Evolutionary conservation across 2,888 invertebrate genomes (phyloP).

Genomic region (Ophion ellenae): DNA sequence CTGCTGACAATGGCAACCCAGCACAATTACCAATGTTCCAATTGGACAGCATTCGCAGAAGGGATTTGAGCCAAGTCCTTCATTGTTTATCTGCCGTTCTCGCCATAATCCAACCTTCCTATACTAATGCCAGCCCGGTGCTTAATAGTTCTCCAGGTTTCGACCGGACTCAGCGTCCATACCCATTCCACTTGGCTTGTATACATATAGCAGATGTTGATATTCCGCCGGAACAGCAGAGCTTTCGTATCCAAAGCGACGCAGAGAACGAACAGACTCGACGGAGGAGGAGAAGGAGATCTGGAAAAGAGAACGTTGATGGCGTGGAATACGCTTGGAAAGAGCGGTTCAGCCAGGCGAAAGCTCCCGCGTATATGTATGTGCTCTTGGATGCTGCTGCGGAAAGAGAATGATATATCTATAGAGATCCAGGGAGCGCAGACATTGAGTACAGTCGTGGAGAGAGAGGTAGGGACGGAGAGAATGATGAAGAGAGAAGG

Average conservation of each 20-base stretch:
- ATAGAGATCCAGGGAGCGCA: conserved; percentile 39
- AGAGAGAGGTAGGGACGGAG: conserved; percentile 38
- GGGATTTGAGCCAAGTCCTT: no score
- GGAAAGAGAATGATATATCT: conserved; percentile 41
- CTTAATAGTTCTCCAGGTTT: neutral
- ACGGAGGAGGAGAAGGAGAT: conserved; percentile 6
- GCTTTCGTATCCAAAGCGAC: conserved; percentile 27
- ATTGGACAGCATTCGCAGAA: no score
- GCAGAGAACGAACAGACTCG: conserved; percentile 45
- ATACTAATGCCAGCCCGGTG: no score
- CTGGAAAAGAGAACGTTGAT: conserved; percentile 57
- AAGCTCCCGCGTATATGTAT: conserved; percentile 46
- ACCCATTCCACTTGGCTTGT: neutral
- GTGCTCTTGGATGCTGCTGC: conserved; percentile 58
- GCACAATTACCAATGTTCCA: no score
- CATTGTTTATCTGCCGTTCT: no score
- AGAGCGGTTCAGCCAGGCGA: conserved; percentile 55
- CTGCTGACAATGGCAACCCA: no score
- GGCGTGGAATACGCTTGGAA: conserved; percentile 58
- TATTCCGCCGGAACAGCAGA: conserved; percentile 40
- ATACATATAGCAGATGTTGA: conserved; percentile 17
- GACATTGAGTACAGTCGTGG: conserved; percentile 61
- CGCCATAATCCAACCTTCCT: no score
- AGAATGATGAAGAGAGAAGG: conserved; percentile 56
- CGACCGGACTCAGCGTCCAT: neutral